Evolutionary conservation across 2,888 invertebrate species (phyloP).

Genomic region (Tetrapedia diversipes): DNA sequence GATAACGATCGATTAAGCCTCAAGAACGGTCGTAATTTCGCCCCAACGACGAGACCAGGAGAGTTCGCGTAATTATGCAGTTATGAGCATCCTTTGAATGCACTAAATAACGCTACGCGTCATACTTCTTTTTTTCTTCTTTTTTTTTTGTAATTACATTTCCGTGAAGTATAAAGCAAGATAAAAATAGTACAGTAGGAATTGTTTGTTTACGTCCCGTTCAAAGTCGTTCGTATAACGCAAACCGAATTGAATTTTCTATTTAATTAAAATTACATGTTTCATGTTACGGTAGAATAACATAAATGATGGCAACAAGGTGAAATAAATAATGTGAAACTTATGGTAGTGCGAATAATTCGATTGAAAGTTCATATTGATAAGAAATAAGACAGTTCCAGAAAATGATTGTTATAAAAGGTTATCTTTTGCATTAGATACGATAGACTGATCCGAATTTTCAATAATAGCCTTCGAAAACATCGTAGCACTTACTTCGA

Average conservation of each 20-base stretch:
- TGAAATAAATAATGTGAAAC: background rate
- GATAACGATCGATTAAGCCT: constrained; percentile 55
- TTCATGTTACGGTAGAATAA: too few species aligned
- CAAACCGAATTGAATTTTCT: background rate
- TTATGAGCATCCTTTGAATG: constrained; percentile 20
- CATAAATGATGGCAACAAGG: too few species aligned
- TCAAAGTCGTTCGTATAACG: too few species aligned
- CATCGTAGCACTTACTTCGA: constrained; percentile 68
- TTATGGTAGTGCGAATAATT: too few species aligned
- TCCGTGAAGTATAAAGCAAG: too few species aligned
- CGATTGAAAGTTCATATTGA: too few species aligned
- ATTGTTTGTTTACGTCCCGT: too few species aligned
- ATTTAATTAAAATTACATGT: too few species aligned
- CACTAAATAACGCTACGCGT: background rate
- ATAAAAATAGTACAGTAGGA: background rate
- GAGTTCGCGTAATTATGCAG: constrained; percentile 26
- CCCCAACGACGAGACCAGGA: background rate
- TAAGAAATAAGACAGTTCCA: too few species aligned
- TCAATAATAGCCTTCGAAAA: background rate
- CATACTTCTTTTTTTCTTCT: background rate
- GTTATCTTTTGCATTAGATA: too few species aligned
- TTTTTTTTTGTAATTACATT: background rate
- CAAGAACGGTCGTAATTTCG: constrained; percentile 29
- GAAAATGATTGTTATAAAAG: too few species aligned
- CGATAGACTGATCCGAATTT: background rate